Evolutionary conservation across 2,888 invertebrate species (phyloP).

Genomic region (Dicycla oo): DNA sequence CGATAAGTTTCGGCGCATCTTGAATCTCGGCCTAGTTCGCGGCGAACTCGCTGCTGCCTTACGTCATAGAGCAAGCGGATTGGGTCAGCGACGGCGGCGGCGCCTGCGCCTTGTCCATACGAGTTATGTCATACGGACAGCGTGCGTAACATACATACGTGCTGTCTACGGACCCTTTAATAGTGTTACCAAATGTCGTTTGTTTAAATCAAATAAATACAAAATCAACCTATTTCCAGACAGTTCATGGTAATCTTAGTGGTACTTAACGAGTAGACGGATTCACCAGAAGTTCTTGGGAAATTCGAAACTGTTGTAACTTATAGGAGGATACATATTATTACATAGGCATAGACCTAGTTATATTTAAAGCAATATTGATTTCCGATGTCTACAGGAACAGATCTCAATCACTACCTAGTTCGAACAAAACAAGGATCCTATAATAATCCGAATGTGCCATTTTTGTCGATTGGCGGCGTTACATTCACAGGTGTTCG

Average conservation of each 20-base stretch:
- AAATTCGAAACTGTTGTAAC: background rate
- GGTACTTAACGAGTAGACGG: slow-evolving; percentile 5
- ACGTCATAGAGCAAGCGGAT: slow-evolving; percentile 80
- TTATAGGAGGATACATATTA: background rate
- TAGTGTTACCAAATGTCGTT: slow-evolving; percentile 61
- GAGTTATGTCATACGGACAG: slow-evolving; percentile 82
- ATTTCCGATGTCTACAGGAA: slow-evolving; percentile 4
- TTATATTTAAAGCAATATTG: background rate
- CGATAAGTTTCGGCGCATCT: slow-evolving; percentile 84
- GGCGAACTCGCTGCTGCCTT: slow-evolving; percentile 69
- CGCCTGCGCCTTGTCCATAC: slow-evolving; percentile 78
- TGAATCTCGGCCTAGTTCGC: slow-evolving; percentile 83
- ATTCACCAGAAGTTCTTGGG: slow-evolving; percentile 1
- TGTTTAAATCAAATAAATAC: slow-evolving; percentile 50
- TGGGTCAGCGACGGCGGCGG: slow-evolving; percentile 81
- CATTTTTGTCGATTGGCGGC: slow-evolving; percentile 48
- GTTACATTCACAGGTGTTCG: slow-evolving; percentile 74
- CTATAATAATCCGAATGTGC: slow-evolving; percentile 27
- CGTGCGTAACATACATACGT: slow-evolving; percentile 76
- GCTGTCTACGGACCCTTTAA: slow-evolving; percentile 68
- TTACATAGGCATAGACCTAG: background rate
- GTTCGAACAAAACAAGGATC: background rate
- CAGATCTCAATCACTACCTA: background rate
- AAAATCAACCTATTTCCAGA: slow-evolving; percentile 48
- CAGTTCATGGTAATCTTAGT: slow-evolving; percentile 37